phyloP scores from a whole-genome alignment of 1,140 invertebrate genomes.

The Dryas iulia region DNA sequence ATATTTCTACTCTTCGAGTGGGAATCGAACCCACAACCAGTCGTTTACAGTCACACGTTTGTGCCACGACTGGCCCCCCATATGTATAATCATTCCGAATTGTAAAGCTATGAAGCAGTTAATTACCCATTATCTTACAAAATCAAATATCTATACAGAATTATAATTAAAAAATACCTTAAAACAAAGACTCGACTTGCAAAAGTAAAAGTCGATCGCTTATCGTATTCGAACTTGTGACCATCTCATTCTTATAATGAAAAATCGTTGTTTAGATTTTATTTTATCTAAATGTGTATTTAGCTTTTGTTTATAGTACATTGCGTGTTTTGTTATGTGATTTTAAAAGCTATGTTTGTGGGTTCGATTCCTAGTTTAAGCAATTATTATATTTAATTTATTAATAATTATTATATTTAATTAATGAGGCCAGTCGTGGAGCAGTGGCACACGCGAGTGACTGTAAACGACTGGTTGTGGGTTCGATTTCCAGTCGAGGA shows the following conservation, averaged over 20 bases:
- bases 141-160: background rate
- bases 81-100: too few relatives aligned
- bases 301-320: background rate
- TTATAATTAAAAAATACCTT: background rate
- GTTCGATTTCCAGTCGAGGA: too few relatives aligned
- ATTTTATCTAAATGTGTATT: background rate
- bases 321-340: background rate
- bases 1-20: too few relatives aligned
- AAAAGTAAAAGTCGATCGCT: background rate
- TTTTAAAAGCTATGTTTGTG: too few relatives aligned
- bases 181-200: background rate
- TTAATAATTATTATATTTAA: too few relatives aligned
- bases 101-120: background rate
- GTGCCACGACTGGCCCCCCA: background rate
- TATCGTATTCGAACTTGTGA: background rate
- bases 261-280: background rate
- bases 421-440: too few relatives aligned
- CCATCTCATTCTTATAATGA: background rate
- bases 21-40: background rate
- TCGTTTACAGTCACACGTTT: background rate
- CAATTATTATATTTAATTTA: too few relatives aligned
- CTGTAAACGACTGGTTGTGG: too few relatives aligned
- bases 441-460: too few relatives aligned
- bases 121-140: background rate
- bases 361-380: too few relatives aligned